phyloP scores from a whole-genome alignment of 2,888 invertebrate species.

The Glyphotaelius pellucidus region DNA sequence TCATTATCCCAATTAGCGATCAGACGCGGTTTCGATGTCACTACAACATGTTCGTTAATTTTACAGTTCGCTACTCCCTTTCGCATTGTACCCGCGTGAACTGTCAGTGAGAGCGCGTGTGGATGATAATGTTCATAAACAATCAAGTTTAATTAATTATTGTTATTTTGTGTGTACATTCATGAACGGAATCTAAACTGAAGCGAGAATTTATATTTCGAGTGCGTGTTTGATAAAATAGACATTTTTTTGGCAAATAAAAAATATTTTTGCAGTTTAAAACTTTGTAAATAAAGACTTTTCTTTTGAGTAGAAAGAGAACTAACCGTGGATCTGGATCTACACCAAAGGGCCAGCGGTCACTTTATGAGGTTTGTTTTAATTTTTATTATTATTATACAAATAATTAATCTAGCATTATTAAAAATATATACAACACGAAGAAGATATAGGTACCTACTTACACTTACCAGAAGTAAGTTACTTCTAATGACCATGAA shows the following conservation, averaged over 20 bases:
- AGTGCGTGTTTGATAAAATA: conserved; percentile 2
- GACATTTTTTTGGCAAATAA: not conserved
- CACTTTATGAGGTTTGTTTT: conserved; percentile 83
- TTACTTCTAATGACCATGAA: not conserved
- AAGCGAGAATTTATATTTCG: not conserved
- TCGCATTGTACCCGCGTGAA: conserved; percentile 31
- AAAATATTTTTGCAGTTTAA: not conserved
- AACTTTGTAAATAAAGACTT: not conserved
- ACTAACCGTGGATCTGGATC: conserved; percentile 83
- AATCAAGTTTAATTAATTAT: not conserved
- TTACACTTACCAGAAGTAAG: too few species aligned
- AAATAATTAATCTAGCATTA: not conserved
- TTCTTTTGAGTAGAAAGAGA: conserved; percentile 34
- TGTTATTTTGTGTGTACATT: not conserved
- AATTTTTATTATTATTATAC: not conserved
- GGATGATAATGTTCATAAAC: not conserved
- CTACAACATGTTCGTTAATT: conserved; percentile 36
- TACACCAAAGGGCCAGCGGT: conserved; percentile 86
- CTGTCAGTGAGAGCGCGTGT: conserved; percentile 50
- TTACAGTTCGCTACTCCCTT: conserved; percentile 33
- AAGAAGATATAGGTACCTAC: not conserved
- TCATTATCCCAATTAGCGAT: conserved; percentile 53
- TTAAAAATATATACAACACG: not conserved
- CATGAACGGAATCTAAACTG: not conserved
- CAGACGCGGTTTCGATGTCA: conserved; percentile 48